phyloP scores from a whole-genome alignment of 2,113 vertebrate species.

The Manacus vitellinus region DNA sequence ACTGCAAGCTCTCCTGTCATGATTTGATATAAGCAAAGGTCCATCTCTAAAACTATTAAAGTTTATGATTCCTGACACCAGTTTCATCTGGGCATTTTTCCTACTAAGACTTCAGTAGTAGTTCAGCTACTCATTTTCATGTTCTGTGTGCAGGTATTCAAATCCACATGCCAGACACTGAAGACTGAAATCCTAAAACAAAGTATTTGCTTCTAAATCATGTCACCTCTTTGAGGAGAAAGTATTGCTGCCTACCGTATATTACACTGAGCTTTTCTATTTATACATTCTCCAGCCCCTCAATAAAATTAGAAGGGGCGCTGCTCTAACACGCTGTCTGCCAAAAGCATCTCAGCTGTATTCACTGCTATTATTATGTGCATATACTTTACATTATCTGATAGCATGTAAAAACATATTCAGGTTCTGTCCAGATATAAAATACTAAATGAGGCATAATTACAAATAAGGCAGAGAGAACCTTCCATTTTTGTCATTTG shows the following conservation, averaged over 20 bases:
- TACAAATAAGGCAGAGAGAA: not conserved
- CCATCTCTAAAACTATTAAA: not conserved
- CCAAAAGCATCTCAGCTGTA: not conserved
- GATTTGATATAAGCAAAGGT: not conserved
- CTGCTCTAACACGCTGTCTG: not conserved
- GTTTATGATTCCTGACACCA: not conserved
- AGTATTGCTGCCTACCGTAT: not conserved
- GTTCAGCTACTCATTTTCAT: not conserved
- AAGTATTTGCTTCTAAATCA: constrained; percentile 1
- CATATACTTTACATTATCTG: constrained; percentile 31
- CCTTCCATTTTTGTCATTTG: not conserved
- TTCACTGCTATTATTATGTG: not conserved
- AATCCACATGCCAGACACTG: not conserved
- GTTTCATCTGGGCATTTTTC: not conserved
- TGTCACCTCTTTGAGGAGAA: not conserved
- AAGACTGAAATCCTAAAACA: not conserved
- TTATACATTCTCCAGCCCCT: not conserved
- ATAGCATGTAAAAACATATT: constrained; percentile 9
- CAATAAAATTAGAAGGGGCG: not conserved
- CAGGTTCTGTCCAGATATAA: not conserved
- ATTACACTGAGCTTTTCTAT: not conserved
- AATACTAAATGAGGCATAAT: not conserved
- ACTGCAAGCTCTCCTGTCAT: not conserved
- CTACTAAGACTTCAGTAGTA: not conserved
- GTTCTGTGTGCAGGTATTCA: not conserved